Evolutionary conservation across 2,797 vertebrate species (phyloP), one percentile per base, ranked within the genome.

Genomic region (Alcedo atthis): DNA sequence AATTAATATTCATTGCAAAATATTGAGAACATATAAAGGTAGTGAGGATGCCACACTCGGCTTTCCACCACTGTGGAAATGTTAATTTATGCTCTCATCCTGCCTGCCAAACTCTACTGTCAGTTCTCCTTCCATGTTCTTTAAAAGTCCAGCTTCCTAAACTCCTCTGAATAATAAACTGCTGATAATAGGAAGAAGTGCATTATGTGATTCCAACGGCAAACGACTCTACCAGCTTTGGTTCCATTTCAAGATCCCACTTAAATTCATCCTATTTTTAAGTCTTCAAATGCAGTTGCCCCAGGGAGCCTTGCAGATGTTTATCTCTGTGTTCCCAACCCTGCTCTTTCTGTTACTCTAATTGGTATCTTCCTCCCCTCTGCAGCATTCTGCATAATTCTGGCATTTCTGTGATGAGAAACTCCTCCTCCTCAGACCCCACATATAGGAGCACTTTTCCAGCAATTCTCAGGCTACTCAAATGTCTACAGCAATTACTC

Each of bases 301-400:
- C 57, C 57, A 78, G 87, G 90, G 83, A 92, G 54, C 57, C 83
- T 86, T 86, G 63, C 87, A 95, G 92, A 94, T 95, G 81, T 88
- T 94, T 91, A 91, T 90, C 91, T 90, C 69, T n/a, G 33, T 77
- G 64, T 68, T 92, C 62, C 66, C 70, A 86, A 77, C 89, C 53
- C 45, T 74, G 85, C 83, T 91, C n/a, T 86, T 83, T 82, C 68
- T 77, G 8, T 91, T 88, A 61, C 54, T 84, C 81, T 87, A 88
- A 94, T 88, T 81, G 85, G 81, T 61, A 68, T 91, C 75, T 96
- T 91, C 83, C 85, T 91, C 54, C 54, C 82, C 66, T 28, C 78
- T 61, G 63, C 69, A 90, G 83, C 59, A 37, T 26, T 73, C 64
- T 78, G 69, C 89, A 82, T 81, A 91, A 30, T 42, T 67, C 76